These are phyloP conservation scores for Clarias pachynema DNA, from an alignment of 2,797 vertebrate genomes.

Conservation along the genomic window DNA sequence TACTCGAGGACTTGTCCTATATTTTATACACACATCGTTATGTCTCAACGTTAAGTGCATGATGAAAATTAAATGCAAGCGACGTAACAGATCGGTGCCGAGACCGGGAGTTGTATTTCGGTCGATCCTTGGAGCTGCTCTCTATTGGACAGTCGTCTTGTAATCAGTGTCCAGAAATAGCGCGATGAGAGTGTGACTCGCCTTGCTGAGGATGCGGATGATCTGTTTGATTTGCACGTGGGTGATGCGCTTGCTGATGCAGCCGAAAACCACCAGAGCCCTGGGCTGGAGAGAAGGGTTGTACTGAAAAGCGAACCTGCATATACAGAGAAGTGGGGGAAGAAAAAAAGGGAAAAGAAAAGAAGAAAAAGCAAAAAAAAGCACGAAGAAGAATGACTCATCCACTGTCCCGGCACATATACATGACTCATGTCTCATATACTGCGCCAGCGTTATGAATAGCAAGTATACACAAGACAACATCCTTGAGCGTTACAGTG, in stretches of 20 bases:
- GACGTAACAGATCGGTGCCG: neutral
- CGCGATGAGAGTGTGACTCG: constrained; percentile 78
- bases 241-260: constrained; percentile 95
- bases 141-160: neutral
- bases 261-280: constrained; percentile 96
- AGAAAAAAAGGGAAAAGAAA: neutral
- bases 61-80: neutral
- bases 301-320: constrained; percentile 97
- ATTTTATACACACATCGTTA: no score
- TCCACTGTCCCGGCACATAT: neutral
- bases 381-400: neutral
- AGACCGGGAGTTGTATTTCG: neutral
- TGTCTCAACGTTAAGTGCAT: neutral
- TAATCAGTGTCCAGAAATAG: neutral
- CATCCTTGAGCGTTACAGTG: neutral
- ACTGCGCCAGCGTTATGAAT: neutral
- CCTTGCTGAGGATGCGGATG: constrained; percentile 97
- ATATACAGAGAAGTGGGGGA: neutral
- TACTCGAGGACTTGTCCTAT: no score
- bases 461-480: neutral
- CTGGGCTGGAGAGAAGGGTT: constrained; percentile 97
- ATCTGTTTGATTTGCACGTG: constrained; percentile 97
- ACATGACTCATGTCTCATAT: neutral
- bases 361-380: neutral
- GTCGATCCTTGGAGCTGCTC: neutral